phyloP scores from a whole-genome alignment of 2,888 invertebrate species.

The Allolobophora icterica region DNA sequence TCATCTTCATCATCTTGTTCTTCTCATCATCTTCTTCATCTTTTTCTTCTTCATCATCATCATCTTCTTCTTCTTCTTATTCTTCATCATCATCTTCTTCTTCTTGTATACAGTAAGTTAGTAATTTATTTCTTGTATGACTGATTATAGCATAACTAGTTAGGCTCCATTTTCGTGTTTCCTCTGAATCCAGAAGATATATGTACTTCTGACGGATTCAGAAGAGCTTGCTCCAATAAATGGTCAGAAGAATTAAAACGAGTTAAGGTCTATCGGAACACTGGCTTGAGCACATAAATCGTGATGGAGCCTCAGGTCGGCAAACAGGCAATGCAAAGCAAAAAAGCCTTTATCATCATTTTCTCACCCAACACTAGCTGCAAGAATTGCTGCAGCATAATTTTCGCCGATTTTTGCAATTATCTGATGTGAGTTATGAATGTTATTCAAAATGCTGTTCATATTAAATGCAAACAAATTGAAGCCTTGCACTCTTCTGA shows the following conservation, averaged over 20 bases:
- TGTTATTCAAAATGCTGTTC: not conserved
- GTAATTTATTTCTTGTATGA: not conserved
- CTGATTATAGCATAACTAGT: not conserved
- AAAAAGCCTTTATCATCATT: slow-evolving; percentile 1
- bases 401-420: not conserved
- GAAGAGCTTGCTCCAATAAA: not conserved
- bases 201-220: no score
- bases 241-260: not conserved
- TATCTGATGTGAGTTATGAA: not conserved
- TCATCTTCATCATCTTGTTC: no score
- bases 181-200: no score
- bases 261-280: not conserved
- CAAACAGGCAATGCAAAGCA: not conserved
- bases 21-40: no score
- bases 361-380: not conserved
- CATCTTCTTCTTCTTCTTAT: no score
- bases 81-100: no score
- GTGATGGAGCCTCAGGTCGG: not conserved
- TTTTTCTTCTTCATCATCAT: no score
- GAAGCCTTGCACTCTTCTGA: not conserved
- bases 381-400: not conserved
- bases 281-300: not conserved
- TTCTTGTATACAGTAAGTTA: not conserved
- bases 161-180: not conserved
- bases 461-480: not conserved